Percentiles rank a stretch among this genome's conserved stretches.
phyloP scores from a whole-genome alignment of 2,888 invertebrate genomes.

The Globia sparganii region DNA sequence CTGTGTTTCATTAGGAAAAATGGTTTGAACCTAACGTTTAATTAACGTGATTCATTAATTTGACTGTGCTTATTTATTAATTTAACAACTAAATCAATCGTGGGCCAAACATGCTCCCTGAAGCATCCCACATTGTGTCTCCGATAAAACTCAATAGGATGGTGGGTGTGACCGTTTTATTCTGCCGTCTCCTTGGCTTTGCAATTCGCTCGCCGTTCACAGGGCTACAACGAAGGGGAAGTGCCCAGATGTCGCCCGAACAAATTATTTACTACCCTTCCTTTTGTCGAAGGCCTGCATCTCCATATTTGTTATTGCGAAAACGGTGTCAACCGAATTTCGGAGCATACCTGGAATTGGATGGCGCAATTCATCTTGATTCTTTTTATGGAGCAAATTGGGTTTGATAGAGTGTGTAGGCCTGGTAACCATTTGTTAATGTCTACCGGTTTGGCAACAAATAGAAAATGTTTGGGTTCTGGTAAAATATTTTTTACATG shows the following conservation, averaged over 20 bases:
- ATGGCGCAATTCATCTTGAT: slow-evolving; percentile 66
- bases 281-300: slow-evolving; percentile 81
- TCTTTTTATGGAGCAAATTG: slow-evolving; percentile 66
- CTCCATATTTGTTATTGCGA: slow-evolving; percentile 77
- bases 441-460: slow-evolving; percentile 44
- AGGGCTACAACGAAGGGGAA: slow-evolving; percentile 86
- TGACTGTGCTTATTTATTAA: neutral
- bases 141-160: slow-evolving; percentile 78
- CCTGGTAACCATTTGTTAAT: slow-evolving; percentile 57
- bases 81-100: slow-evolving; percentile 1
- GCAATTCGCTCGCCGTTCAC: slow-evolving; percentile 73
- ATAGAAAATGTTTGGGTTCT: slow-evolving; percentile 35
- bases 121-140: slow-evolving; percentile 65
- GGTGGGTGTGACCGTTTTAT: slow-evolving; percentile 86
- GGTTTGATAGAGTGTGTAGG: slow-evolving; percentile 64
- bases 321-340: slow-evolving; percentile 68
- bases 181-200: slow-evolving; percentile 77
- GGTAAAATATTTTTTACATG: slow-evolving; percentile 13
- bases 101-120: slow-evolving; percentile 30
- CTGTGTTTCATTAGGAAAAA: neutral
- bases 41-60: neutral
- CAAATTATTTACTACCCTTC: slow-evolving; percentile 89
- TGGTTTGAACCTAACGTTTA: neutral
- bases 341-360: slow-evolving; percentile 65
- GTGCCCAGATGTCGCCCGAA: slow-evolving; percentile 87